phyloP scores from a whole-genome alignment of 2,113 vertebrate species.

The Gadus macrocephalus region DNA sequence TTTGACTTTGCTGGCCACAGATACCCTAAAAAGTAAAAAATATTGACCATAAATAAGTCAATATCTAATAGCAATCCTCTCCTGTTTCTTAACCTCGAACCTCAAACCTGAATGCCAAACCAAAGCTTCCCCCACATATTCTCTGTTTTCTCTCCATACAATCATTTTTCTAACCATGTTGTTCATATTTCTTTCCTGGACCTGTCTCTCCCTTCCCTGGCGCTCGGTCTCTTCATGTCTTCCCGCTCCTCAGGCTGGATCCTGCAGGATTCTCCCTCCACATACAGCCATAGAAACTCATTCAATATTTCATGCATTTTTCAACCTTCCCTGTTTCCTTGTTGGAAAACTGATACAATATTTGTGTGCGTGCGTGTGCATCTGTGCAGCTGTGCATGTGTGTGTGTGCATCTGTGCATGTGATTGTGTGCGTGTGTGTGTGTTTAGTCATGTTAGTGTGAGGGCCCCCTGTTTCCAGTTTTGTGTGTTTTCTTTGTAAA shows the following conservation, averaged over 20 bases:
- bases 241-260: not conserved
- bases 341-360: not conserved
- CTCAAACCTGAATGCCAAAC: not conserved
- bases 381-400: not conserved
- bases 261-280: not conserved
- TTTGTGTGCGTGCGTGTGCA: not conserved
- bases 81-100: too few species aligned
- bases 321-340: not conserved
- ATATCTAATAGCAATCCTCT: too few species aligned
- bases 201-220: not conserved
- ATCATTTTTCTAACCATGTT: not conserved
- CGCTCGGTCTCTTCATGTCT: conserved; percentile 3
- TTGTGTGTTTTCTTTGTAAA: too few species aligned
- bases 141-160: not conserved
- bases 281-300: conserved; percentile 10
- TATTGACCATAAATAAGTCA: not conserved
- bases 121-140: not conserved
- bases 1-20: too few species aligned
- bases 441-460: not conserved
- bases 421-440: not conserved
- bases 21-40: too few species aligned
- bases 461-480: too few species aligned
- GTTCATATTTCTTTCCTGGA: not conserved
- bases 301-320: conserved; percentile 35
- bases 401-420: not conserved